Evolutionary conservation across 2,888 invertebrate genomes (phyloP), one percentile per base, ranked within the genome.

Genomic region (Cataglyphis albicans): DNA sequence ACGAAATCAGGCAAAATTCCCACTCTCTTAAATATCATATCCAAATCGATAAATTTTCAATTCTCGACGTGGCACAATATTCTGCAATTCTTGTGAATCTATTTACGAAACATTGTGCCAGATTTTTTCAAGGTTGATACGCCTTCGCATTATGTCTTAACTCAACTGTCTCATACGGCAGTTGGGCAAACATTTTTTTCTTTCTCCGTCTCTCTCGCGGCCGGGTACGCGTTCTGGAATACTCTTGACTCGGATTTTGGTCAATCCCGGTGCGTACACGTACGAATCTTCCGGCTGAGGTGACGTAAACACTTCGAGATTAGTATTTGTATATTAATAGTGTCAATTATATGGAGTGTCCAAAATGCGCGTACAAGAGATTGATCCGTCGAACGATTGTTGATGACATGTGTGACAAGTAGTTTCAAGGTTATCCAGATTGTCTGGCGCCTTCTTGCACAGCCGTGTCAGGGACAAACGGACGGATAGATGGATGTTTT

Each of bases 391-490:
- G 74, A 83, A 85, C 78, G 63, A 65, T 76, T 21, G 32, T 73
- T 73, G 84, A 70, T 64, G 64, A 78, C 78, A 81, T 85, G 84
- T 84, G 85, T 86, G 85, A 86, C 73, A 85, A 87, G 83, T 87
- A 86, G 82, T 84, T 55, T 73, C 89, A 89, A 89, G 89, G 89
- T 29, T 81, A 80, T 83, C 84, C 82, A 38, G 88, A 86, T 81
- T 0, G 70, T 75, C 73, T 61, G 75, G 85, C 84, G 84, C 74
- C 84, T 80, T 57, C 52, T 78, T 35, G 38, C 41, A 9, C 32
- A 18, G 63, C 21, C 10, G 70, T 78, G 9, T 18, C 82, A 84
- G 82, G 75, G 61, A 67, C 76, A 70, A 52, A 63, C 18, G 25
- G 12, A 25, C 15, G 64, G 52, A 63, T 9, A 21, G 61, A 57